Base-by-base conservation (phyloP, 2,113 vertebrate genomes). In the Ellobius talpinus region DNA sequence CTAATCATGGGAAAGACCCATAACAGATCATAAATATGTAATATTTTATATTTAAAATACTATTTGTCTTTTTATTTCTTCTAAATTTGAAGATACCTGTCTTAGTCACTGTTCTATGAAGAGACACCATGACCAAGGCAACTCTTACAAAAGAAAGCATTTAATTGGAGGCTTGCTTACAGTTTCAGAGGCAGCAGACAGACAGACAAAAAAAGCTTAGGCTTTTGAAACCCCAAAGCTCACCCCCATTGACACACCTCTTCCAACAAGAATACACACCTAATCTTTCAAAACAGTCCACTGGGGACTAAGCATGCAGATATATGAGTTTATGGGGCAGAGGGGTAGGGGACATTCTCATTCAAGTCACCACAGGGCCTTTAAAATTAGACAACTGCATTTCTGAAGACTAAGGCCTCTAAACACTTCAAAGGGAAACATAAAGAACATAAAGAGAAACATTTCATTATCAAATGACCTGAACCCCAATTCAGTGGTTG, bases 401-500 rank as follows among this genome's bases (percentile, higher is more conserved):
- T 93, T 93, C 77, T 91, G 47, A 96, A 91, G 42, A 91, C 52
- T 6, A 79, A 70, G 6, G 5, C 31, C 23, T 90, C 58, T 66
- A 23, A 47, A 33, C 14, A 82, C 63, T 77, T 91, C 65, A 82
- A 90, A 33, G 21, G 9, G 21, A 73, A 73, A 12, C 19, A 21
- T 23, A 55, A 91, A 84, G 70, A 29, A 24, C 19, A 21, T 23
- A 55, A 91, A 84, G 63, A 29, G 31, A 93, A 91, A 79, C 11
- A 3, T 84, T 76, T 94, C 78, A 79, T 68, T 87, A 87, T 87
- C 50, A 88, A 88, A 65, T 72, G 63, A 58, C 29, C 63, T 90
- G 63, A 70, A 39, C 26, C 66, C n/a, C 58, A 90, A 31, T 65
- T 29, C 86, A 72, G 88, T 31, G 23, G 29, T 39, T 61, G 29